Evolutionary conservation across 2,888 invertebrate species (phyloP).

Genomic region (Venustoraphidia nigricollis): DNA sequence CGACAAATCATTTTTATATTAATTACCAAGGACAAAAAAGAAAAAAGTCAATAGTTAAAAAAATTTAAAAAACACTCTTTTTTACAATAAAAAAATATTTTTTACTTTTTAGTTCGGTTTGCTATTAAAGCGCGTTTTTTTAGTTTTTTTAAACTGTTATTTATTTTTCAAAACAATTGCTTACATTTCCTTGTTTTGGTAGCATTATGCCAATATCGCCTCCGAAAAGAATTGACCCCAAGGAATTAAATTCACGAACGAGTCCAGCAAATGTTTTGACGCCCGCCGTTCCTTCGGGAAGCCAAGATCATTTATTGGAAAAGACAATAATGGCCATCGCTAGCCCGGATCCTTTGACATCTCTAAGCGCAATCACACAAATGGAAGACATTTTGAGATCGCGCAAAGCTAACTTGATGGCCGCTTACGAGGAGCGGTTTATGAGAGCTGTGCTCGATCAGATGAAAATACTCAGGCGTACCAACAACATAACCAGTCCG

Average conservation of each 20-base stretch:
- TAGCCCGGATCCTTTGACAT: constrained; percentile 42
- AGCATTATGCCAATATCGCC: constrained; percentile 38
- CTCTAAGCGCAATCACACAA: constrained; percentile 46
- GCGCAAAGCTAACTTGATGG: constrained; percentile 32
- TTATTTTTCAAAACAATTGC: too few species aligned
- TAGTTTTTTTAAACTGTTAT: too few species aligned
- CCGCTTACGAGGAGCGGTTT: constrained; percentile 49
- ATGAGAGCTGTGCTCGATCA: constrained; percentile 47
- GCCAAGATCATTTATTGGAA: constrained; percentile 25
- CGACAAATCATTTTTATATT: too few species aligned
- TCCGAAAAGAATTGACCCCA: constrained; percentile 31
- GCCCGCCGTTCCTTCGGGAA: not conserved
- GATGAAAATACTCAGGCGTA: constrained; percentile 33
- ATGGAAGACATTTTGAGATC: constrained; percentile 49
- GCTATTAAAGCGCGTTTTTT: too few species aligned
- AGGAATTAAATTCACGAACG: constrained; percentile 6
- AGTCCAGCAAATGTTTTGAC: not conserved
- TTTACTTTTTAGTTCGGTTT: too few species aligned
- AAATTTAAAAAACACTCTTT: too few species aligned
- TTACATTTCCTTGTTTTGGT: constrained; percentile 11
- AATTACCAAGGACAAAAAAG: too few species aligned
- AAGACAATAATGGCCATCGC: constrained; percentile 43
- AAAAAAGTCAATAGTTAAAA: too few species aligned
- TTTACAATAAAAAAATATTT: too few species aligned
- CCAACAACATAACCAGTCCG: constrained; percentile 24